These are phyloP conservation scores for Lycocerus yunnanus DNA, from an alignment of 2,888 invertebrate species.

Conservation along the genomic window DNA sequence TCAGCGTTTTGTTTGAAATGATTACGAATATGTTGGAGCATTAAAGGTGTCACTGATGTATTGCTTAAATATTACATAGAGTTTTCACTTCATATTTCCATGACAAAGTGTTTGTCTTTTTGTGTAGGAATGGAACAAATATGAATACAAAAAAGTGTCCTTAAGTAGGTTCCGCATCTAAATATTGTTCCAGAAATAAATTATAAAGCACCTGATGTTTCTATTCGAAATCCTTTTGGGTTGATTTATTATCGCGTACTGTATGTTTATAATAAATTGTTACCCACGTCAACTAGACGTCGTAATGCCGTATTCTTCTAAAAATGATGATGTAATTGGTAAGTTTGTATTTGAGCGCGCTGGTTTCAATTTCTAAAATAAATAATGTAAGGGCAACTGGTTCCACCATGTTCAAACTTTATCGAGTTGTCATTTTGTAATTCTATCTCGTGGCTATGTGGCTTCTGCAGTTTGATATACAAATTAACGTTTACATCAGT, in stretches of 20 bases:
- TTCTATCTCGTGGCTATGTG: slow-evolving; percentile 10
- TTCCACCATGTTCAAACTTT: neutral
- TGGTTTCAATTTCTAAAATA: neutral
- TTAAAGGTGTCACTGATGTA: slow-evolving; percentile 40
- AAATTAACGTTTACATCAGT: slow-evolving; percentile 16
- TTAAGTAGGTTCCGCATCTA: neutral
- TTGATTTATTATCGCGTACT: neutral
- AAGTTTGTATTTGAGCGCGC: neutral
- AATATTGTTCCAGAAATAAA: slow-evolving; percentile 1
- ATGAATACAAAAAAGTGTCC: neutral
- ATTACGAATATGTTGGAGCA: slow-evolving; percentile 23
- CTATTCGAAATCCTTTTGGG: neutral
- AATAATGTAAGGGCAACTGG: neutral
- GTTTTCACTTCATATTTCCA: slow-evolving; percentile 33
- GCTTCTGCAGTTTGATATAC: slow-evolving; percentile 20
- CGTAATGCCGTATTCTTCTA: neutral
- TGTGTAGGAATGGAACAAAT: slow-evolving; percentile 1
- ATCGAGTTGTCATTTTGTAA: slow-evolving; percentile 10
- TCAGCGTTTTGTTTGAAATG: slow-evolving; percentile 19
- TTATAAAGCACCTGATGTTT: slow-evolving; percentile 1
- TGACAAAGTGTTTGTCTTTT: slow-evolving; percentile 38
- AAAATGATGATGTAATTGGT: neutral
- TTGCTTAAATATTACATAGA: slow-evolving; percentile 38
- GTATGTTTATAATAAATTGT: neutral
- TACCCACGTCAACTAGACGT: neutral